phyloP scores from a whole-genome alignment of 2,888 invertebrate species.

The Heliconius ethilla region DNA sequence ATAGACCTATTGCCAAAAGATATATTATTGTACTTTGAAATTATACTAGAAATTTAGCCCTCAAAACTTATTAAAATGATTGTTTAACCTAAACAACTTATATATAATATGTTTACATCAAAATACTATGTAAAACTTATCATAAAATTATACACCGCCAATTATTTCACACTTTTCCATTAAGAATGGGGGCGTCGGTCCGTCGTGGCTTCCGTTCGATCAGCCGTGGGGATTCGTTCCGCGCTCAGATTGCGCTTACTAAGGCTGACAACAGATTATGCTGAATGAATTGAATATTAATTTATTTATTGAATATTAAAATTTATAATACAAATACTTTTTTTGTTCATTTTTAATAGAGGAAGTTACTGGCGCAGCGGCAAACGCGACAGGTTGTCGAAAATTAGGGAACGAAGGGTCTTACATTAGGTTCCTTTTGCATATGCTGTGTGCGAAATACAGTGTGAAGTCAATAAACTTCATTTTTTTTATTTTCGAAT shows the following conservation, averaged over 20 bases:
- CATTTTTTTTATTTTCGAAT: too few relatives aligned
- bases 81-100: background rate
- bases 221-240: constrained; percentile 53
- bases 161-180: constrained; percentile 67
- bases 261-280: constrained; percentile 19
- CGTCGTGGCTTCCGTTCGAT: constrained; percentile 61
- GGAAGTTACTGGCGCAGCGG: fast-evolving
- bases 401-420: too few relatives aligned
- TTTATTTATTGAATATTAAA: background rate
- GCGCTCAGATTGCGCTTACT: constrained; percentile 49
- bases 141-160: constrained; percentile 43
- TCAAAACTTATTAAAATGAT: background rate
- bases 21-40: background rate
- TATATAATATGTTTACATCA: constrained; percentile 5
- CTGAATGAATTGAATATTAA: too few relatives aligned
- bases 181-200: constrained; percentile 58
- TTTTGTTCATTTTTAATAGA: too few relatives aligned
- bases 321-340: too few relatives aligned
- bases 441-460: too few relatives aligned
- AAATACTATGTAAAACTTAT: constrained; percentile 18
- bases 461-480: too few relatives aligned
- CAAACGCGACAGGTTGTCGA: too few relatives aligned
- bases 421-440: too few relatives aligned
- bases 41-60: background rate
- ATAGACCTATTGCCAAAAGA: background rate